phyloP scores from a whole-genome alignment of 2,797 vertebrate species.

The Coracias cyanogaster region DNA sequence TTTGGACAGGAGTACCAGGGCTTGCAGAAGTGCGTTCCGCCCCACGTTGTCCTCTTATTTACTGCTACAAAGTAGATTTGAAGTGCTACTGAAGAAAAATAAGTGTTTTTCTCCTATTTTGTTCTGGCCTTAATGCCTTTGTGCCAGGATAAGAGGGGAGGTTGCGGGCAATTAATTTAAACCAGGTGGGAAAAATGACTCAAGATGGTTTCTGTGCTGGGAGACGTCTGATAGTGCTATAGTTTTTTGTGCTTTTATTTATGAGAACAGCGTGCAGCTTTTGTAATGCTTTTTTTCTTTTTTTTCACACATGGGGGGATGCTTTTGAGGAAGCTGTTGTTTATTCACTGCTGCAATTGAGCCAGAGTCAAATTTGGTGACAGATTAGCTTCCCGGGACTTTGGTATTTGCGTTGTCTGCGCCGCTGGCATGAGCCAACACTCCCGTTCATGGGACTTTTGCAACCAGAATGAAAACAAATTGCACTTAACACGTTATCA shows the following conservation, averaged over 20 bases:
- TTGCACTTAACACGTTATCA: neutral
- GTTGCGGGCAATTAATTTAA: conserved; percentile 19
- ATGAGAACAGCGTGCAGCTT: neutral
- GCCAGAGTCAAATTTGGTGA: neutral
- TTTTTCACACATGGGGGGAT: neutral
- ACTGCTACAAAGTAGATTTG: neutral
- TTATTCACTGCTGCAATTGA: neutral
- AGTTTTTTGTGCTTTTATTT: conserved; percentile 5
- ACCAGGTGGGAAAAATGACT: neutral
- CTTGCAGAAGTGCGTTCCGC: neutral
- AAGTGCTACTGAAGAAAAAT: neutral
- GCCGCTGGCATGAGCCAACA: neutral
- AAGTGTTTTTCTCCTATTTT: neutral
- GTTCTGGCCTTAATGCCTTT: neutral
- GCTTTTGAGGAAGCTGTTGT: conserved; percentile 28
- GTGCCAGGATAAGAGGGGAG: neutral
- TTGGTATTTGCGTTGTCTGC: neutral
- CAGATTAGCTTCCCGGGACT: conserved; percentile 22
- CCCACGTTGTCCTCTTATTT: neutral
- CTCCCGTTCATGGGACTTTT: neutral
- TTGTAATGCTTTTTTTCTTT: neutral
- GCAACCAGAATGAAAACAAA: neutral
- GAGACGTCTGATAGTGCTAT: neutral
- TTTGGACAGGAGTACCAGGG: neutral
- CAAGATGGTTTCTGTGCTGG: neutral